phyloP scores from a whole-genome alignment of 2,888 invertebrate genomes.

The Athalia rosae region DNA sequence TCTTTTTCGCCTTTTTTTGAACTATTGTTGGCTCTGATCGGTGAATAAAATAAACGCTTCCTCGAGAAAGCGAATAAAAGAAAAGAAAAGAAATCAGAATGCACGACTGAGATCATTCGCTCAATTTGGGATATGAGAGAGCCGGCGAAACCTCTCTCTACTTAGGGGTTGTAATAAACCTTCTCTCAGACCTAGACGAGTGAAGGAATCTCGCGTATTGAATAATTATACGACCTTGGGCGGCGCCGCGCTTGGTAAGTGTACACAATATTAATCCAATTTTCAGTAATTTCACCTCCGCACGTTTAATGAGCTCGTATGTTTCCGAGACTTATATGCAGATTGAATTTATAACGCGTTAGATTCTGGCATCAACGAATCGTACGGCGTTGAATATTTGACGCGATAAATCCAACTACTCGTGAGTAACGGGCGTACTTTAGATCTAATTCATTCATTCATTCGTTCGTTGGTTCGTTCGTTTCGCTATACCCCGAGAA shows the following conservation, averaged over 20 bases:
- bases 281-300: slow-evolving; percentile 2
- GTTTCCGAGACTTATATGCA: neutral
- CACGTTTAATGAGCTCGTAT: slow-evolving; percentile 17
- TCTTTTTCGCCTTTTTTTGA: no score
- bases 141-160: no score
- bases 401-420: neutral
- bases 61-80: no score
- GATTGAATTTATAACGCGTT: no score
- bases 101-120: no score
- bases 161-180: no score
- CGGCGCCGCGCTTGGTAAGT: neutral
- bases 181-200: neutral
- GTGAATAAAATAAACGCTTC: no score
- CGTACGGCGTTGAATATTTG: slow-evolving; percentile 13
- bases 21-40: no score
- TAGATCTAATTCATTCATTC: slow-evolving; percentile 27
- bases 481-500: slow-evolving; percentile 12
- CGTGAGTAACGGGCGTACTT: slow-evolving; percentile 22
- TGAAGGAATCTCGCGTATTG: neutral
- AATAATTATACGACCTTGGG: slow-evolving; percentile 21
- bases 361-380: slow-evolving; percentile 19
- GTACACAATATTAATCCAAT: neutral
- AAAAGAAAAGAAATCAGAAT: no score
- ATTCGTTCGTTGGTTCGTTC: neutral
- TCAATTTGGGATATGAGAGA: no score